Conservation (phyloP, 2,113 vertebrate genomes). For the Taxidea taxus region DNA sequence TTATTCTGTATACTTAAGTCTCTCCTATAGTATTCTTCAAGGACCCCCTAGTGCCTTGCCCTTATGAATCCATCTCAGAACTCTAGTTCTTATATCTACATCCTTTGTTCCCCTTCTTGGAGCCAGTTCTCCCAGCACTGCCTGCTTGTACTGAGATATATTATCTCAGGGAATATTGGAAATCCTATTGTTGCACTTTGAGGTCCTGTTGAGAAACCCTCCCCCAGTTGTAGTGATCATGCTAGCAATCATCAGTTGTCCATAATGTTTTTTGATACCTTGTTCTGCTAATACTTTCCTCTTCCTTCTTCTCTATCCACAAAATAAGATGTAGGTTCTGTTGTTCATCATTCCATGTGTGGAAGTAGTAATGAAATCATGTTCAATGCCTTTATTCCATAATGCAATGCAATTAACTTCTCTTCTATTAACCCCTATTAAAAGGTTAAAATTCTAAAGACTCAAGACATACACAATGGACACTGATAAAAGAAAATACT, state of each 20-base stretch:
- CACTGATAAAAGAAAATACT: not conserved
- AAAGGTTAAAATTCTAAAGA: conserved; percentile 48
- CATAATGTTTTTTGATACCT: not conserved
- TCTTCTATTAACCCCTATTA: not conserved
- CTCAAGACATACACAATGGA: not conserved
- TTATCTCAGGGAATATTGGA: not conserved
- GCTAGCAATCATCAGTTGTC: not conserved
- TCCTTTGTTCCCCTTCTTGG: not conserved
- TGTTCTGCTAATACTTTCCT: not conserved
- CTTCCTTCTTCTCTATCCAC: not conserved
- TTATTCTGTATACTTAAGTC: not conserved
- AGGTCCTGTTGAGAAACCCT: not conserved
- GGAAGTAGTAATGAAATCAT: not conserved
- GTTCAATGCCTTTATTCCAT: not conserved
- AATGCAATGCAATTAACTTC: not conserved
- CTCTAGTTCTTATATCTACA: not conserved
- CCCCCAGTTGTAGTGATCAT: not conserved
- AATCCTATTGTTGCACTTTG: not conserved
- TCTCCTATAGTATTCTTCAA: not conserved
- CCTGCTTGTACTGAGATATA: not conserved
- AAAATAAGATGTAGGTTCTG: not conserved
- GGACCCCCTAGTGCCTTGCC: not conserved
- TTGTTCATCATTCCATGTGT: not conserved
- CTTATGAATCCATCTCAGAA: not conserved
- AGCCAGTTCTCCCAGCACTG: not conserved